These are phyloP conservation scores for Dugesia japonica DNA, from an alignment of 2,888 invertebrate species.

Conservation along the genomic window DNA sequence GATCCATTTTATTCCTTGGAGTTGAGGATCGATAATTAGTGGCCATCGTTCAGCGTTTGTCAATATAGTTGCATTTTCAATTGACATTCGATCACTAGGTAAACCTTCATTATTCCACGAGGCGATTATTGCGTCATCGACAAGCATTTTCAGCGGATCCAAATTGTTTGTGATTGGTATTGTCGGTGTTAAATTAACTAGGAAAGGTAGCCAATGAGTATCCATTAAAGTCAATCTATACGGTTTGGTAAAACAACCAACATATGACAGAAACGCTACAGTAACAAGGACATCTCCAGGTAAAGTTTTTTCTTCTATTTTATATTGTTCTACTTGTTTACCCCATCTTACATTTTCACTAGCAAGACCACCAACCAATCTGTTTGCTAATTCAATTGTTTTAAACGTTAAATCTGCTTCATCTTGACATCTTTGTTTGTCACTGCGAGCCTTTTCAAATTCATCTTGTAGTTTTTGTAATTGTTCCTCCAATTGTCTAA, in stretches of 20 bases:
- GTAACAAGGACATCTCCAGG: constrained; percentile 80
- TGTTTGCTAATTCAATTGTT: constrained; percentile 74
- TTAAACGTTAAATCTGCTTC: constrained; percentile 84
- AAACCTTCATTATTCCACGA: constrained; percentile 88
- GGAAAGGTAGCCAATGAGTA: constrained; percentile 57
- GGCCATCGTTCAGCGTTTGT: constrained; percentile 87
- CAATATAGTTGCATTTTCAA: constrained; percentile 84
- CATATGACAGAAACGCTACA: constrained; percentile 86
- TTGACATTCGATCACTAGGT: constrained; percentile 86
- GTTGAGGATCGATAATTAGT: constrained; percentile 84
- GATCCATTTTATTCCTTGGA: constrained; percentile 90
- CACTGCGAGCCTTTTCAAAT: constrained; percentile 71
- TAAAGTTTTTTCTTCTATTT: constrained; percentile 72
- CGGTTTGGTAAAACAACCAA: constrained; percentile 83
- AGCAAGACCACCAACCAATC: constrained; percentile 77
- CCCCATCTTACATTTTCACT: constrained; percentile 93
- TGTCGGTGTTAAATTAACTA: constrained; percentile 61
- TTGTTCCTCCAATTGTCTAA: constrained; percentile 69
- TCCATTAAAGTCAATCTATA: constrained; percentile 71
- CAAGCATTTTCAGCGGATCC: constrained; percentile 68
- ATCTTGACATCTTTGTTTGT: constrained; percentile 72
- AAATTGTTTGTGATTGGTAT: constrained; percentile 73
- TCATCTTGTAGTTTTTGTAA: constrained; percentile 71
- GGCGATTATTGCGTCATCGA: constrained; percentile 81
- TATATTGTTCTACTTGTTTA: constrained; percentile 63